Evolutionary conservation across 1,140 invertebrate genomes (phyloP).

Genomic region (Scaptomyza graminum): DNA sequence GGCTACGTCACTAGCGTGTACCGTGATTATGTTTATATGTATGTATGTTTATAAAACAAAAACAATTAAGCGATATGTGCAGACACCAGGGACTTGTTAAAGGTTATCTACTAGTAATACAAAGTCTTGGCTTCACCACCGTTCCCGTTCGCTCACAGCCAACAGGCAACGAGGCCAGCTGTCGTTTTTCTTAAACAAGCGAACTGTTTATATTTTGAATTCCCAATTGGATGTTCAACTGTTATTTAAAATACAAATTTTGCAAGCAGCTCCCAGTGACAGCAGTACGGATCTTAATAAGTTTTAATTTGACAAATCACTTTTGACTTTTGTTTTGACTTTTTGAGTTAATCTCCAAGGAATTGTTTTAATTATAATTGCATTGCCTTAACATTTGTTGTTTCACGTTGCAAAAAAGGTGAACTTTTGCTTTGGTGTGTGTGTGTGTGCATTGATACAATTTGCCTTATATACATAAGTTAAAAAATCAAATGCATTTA

Average conservation of each 20-base stretch:
- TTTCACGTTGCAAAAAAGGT: slow-evolving; percentile 31
- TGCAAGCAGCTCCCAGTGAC: neutral
- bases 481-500: no score
- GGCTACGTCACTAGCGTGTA: no score
- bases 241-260: slow-evolving; percentile 33
- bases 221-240: slow-evolving; percentile 49
- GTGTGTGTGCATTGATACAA: no score
- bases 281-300: neutral
- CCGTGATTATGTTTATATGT: no score
- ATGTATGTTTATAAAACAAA: neutral
- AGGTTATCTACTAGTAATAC: neutral
- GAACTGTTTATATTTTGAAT: slow-evolving; percentile 17
- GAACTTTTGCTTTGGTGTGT: no score
- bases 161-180: no score
- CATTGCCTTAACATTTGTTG: slow-evolving; percentile 7
- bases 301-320: slow-evolving; percentile 61
- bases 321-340: slow-evolving; percentile 64
- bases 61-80: neutral
- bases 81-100: neutral
- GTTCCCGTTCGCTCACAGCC: neutral
- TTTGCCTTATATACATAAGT: no score
- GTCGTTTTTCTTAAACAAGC: slow-evolving; percentile 4
- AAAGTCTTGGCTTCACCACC: no score
- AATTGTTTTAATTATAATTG: slow-evolving; percentile 57
- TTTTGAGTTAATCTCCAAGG: slow-evolving; percentile 45